A percentile compares a stretch with the other conserved stretches of the same genome.
Evolutionary conservation across 2,113 vertebrate genomes (phyloP).

Genomic region (Promerops cafer): DNA sequence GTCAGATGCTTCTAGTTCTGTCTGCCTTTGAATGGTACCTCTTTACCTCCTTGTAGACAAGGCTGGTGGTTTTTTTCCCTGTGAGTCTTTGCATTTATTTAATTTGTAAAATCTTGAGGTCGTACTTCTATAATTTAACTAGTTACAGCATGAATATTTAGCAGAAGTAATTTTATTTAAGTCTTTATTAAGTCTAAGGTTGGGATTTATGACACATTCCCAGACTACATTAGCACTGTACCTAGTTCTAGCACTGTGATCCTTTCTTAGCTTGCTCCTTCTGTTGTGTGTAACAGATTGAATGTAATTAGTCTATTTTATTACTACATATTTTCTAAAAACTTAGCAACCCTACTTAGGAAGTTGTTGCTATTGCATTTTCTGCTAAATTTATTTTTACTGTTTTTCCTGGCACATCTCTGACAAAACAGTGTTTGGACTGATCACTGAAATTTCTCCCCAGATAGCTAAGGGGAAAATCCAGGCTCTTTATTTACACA

Average conservation of each 20-base stretch:
- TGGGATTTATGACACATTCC: background rate
- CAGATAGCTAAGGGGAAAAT: background rate
- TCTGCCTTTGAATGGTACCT: background rate
- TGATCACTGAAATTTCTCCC: background rate
- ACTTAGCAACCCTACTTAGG: background rate
- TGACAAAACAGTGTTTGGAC: background rate
- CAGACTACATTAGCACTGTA: background rate
- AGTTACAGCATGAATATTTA: conserved; percentile 2
- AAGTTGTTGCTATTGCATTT: background rate
- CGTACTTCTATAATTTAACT: background rate
- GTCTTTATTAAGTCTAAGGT: background rate
- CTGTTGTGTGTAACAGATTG: background rate
- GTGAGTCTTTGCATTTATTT: background rate
- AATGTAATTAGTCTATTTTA: background rate
- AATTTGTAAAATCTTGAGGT: background rate
- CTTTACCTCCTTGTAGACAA: background rate
- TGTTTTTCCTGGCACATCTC: background rate
- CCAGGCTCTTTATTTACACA: background rate
- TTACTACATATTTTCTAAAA: background rate
- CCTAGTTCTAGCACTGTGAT: background rate
- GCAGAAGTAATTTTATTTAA: background rate
- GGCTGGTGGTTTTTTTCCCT: no score
- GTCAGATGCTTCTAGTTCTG: background rate
- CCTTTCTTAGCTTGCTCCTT: background rate
- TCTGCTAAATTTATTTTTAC: background rate